A percentile compares a stretch with the other conserved stretches of the same genome.
phyloP scores from a whole-genome alignment of 2,113 vertebrate species.

The Gadus chalcogrammus region DNA sequence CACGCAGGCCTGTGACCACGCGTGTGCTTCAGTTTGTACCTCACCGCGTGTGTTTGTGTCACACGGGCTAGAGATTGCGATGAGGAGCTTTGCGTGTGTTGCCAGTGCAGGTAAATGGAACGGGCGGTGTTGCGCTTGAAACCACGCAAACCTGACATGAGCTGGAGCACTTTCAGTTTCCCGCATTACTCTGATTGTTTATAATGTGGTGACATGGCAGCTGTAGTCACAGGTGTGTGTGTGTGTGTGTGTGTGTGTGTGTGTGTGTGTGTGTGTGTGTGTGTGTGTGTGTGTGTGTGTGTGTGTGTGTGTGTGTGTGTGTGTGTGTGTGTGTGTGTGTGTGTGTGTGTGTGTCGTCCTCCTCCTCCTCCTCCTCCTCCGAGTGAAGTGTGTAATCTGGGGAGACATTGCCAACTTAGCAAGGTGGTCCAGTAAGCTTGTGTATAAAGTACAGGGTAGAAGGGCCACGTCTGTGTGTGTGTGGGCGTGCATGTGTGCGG shows the following conservation, averaged over 20 bases:
- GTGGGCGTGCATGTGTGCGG: background rate
- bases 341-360: background rate
- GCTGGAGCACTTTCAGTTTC: slow-evolving; percentile 30
- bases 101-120: slow-evolving; percentile 38
- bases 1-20: slow-evolving; percentile 13
- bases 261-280: too few species aligned
- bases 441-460: slow-evolving; percentile 9
- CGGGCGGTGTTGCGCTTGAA: slow-evolving; percentile 23
- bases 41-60: slow-evolving; percentile 12
- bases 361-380: background rate
- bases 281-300: background rate
- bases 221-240: slow-evolving; percentile 15
- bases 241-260: background rate
- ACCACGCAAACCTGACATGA: slow-evolving; percentile 7
- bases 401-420: slow-evolving; percentile 41
- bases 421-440: slow-evolving; percentile 50
- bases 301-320: background rate
- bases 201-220: slow-evolving; percentile 23
- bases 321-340: background rate
- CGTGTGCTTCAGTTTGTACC: background rate
- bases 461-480: background rate
- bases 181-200: slow-evolving; percentile 41
- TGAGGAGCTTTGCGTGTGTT: slow-evolving; percentile 36
- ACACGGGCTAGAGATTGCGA: slow-evolving; percentile 24
- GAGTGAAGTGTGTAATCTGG: slow-evolving; percentile 40